These are phyloP conservation scores for Lytechinus variegatus DNA, from an alignment of 35 echinoderm and acorn worm genomes.

Conservation along the genomic window DNA sequence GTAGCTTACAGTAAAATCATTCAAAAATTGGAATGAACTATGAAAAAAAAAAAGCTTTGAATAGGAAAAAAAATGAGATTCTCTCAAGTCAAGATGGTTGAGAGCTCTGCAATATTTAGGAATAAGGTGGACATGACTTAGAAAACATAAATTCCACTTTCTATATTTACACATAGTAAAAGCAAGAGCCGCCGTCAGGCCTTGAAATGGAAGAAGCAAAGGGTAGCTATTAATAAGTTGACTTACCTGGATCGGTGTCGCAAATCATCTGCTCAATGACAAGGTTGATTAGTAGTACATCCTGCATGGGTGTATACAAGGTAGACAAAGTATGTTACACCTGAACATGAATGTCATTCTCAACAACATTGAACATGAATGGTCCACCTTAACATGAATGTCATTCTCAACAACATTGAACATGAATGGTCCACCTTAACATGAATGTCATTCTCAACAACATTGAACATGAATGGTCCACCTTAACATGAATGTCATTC, in stretches of 20 bases:
- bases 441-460: too few relatives aligned
- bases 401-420: too few relatives aligned
- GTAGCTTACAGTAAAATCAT: too few relatives aligned
- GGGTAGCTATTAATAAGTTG: background rate
- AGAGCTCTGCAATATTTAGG: too few relatives aligned
- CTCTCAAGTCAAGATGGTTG: too few relatives aligned
- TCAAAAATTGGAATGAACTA: too few relatives aligned
- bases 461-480: too few relatives aligned
- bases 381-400: background rate
- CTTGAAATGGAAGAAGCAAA: background rate
- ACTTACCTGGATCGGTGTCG: conserved; percentile 96
- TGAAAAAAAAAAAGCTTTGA: too few relatives aligned
- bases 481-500: too few relatives aligned
- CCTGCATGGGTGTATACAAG: conserved; percentile 59
- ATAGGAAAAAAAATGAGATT: too few relatives aligned
- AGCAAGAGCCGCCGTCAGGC: background rate
- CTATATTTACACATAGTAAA: background rate
- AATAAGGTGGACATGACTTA: background rate
- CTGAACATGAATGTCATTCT: background rate
- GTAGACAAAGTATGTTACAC: background rate
- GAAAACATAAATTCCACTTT: background rate
- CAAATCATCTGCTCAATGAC: conserved; percentile 99
- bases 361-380: background rate
- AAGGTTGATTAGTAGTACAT: conserved; percentile 91
- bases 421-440: too few relatives aligned